Percentiles rank a stretch among this genome's conserved stretches.
phyloP scores from a whole-genome alignment of 1,140 invertebrate species.

The Drosophila yakuba region DNA sequence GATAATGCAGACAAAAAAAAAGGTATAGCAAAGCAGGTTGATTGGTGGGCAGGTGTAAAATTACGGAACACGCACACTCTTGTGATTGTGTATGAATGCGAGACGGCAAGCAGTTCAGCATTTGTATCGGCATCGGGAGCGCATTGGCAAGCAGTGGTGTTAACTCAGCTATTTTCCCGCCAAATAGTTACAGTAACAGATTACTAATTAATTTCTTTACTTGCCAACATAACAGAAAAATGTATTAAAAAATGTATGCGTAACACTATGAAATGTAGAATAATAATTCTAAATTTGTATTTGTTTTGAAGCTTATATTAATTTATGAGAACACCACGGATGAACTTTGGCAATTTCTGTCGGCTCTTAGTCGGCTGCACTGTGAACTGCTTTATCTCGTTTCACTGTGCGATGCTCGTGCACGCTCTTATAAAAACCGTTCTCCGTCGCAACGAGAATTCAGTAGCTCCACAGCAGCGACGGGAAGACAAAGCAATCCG shows the following conservation, averaged over 20 bases:
- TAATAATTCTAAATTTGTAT: neutral
- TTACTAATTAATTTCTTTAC: too few relatives aligned
- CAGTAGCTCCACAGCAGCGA: conserved; percentile 4
- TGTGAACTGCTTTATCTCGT: conserved; percentile 5
- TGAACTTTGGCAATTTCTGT: neutral
- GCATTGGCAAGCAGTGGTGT: neutral
- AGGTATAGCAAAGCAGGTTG: conserved; percentile 14
- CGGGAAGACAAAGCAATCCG: conserved; percentile 21
- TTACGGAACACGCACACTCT: conserved; percentile 20
- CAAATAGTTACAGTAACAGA: neutral
- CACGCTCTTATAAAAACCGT: conserved; percentile 31
- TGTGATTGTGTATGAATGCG: conserved; percentile 33
- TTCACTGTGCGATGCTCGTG: neutral
- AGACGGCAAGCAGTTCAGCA: conserved; percentile 4
- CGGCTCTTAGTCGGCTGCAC: neutral
- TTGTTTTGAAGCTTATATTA: too few relatives aligned
- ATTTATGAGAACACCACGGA: too few relatives aligned
- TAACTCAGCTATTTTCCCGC: neutral
- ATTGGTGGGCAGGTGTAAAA: conserved; percentile 39
- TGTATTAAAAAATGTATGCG: too few relatives aligned
- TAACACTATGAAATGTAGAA: too few relatives aligned
- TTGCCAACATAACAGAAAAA: too few relatives aligned
- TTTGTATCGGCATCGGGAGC: conserved; percentile 24
- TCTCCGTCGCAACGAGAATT: conserved; percentile 6
- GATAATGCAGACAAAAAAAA: conserved; percentile 7